Percentiles rank a stretch among this genome's conserved stretches.
Evolutionary conservation across 2,888 invertebrate genomes (phyloP).

Genomic region (Flexamia atlantica): DNA sequence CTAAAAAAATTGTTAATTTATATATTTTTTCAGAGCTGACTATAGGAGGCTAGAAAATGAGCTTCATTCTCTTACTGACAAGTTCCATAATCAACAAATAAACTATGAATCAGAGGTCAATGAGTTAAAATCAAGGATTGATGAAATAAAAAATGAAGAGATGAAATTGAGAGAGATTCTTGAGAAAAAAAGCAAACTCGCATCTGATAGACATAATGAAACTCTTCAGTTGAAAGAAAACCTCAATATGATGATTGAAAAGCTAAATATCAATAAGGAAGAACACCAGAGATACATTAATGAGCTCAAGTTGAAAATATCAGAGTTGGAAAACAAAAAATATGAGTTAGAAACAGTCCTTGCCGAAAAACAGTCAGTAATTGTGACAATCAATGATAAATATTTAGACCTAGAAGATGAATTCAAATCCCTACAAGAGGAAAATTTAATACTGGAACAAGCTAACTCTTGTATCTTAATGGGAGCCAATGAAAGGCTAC

Average conservation of each 20-base stretch:
- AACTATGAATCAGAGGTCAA: background rate
- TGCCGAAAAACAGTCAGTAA: constrained; percentile 34
- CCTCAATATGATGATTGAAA: constrained; percentile 23
- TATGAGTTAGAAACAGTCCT: constrained; percentile 32
- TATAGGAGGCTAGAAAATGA: constrained; percentile 39
- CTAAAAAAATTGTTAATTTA: too few species aligned
- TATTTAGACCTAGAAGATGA: constrained; percentile 32
- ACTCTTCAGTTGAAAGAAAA: constrained; percentile 8
- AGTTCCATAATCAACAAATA: background rate
- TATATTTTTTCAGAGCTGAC: constrained; percentile 39
- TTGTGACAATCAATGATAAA: constrained; percentile 42
- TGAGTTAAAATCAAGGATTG: background rate
- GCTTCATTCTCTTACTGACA: background rate
- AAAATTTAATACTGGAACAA: constrained; percentile 21
- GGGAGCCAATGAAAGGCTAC: background rate
- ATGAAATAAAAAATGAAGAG: constrained; percentile 9
- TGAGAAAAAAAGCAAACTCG: constrained; percentile 22
- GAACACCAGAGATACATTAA: constrained; percentile 11
- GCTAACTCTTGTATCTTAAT: constrained; percentile 5
- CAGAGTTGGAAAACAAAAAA: constrained; percentile 40
- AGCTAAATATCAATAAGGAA: constrained; percentile 14
- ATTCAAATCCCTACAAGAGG: constrained; percentile 21
- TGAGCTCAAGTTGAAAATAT: constrained; percentile 21
- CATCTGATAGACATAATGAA: background rate
- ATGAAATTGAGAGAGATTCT: background rate